Conservation (phyloP, 2,113 vertebrate species). For the Osmerus mordax region DNA sequence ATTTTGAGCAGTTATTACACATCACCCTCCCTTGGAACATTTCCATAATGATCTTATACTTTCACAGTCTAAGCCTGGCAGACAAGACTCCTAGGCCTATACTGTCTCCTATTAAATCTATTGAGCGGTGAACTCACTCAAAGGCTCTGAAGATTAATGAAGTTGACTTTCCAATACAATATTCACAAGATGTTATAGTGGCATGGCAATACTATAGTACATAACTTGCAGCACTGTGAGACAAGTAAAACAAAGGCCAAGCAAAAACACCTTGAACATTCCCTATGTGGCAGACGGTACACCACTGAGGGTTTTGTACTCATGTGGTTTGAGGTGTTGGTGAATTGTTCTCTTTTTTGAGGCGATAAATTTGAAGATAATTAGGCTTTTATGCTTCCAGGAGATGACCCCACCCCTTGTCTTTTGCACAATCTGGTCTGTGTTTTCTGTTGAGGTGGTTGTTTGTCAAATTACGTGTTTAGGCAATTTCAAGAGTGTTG, state of each 20-base stretch:
- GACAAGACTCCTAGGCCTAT: slow-evolving; percentile 39
- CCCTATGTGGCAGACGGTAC: not conserved
- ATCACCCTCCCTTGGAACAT: slow-evolving; percentile 54
- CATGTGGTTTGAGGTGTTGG: not conserved
- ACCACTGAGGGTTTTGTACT: too few species aligned
- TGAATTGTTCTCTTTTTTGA: slow-evolving; percentile 3
- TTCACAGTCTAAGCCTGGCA: slow-evolving; percentile 43
- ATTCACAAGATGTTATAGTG: slow-evolving; percentile 27
- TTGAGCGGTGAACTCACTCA: slow-evolving; percentile 62
- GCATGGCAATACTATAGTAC: slow-evolving; percentile 24
- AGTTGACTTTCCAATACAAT: slow-evolving; percentile 45
- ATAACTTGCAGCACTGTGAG: slow-evolving; percentile 13
- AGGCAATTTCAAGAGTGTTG: too few species aligned
- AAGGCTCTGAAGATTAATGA: slow-evolving; percentile 66
- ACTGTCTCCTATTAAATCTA: slow-evolving; percentile 63
- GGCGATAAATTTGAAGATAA: slow-evolving; percentile 6
- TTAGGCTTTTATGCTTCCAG: slow-evolving; percentile 15
- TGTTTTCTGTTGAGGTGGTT: not conserved
- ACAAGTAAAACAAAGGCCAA: slow-evolving; percentile 3
- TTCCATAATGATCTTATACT: slow-evolving; percentile 60
- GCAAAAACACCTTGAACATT: not conserved
- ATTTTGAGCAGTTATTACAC: slow-evolving; percentile 67
- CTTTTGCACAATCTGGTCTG: slow-evolving; percentile 13
- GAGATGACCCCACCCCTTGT: slow-evolving; percentile 4
- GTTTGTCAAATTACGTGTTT: too few species aligned